These are phyloP conservation scores for Papilio glaucus DNA, from an alignment of 1,140 invertebrate species.

Conservation along the genomic window DNA sequence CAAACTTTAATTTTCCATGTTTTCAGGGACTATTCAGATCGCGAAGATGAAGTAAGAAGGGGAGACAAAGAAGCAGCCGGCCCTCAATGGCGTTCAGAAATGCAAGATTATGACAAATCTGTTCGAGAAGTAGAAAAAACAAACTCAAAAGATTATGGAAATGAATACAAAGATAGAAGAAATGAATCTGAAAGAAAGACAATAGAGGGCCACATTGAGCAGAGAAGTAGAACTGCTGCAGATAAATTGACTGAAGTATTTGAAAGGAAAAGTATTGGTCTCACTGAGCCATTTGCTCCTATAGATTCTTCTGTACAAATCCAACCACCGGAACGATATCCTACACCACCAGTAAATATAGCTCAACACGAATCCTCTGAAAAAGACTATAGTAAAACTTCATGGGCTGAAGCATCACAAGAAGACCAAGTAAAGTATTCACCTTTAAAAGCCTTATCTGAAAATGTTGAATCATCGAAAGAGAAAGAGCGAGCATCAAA, in stretches of 20 bases:
- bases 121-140: slow-evolving; percentile 77
- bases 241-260: slow-evolving; percentile 80
- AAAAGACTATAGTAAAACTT: slow-evolving; percentile 73
- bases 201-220: slow-evolving; percentile 63
- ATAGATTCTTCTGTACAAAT: slow-evolving; percentile 52
- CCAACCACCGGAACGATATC: slow-evolving; percentile 53
- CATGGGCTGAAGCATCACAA: slow-evolving; percentile 74
- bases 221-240: slow-evolving; percentile 70
- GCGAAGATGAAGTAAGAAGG: slow-evolving; percentile 76
- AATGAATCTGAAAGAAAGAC: slow-evolving; percentile 75
- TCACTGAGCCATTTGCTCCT: slow-evolving; percentile 66
- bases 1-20: slow-evolving; percentile 38
- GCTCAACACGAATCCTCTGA: slow-evolving; percentile 65
- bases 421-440: slow-evolving; percentile 60
- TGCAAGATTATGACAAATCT: slow-evolving; percentile 78
- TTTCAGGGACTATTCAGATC: slow-evolving; percentile 78
- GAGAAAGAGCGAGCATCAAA: slow-evolving; percentile 53
- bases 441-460: slow-evolving; percentile 49
- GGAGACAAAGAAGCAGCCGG: slow-evolving; percentile 74
- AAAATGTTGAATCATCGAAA: slow-evolving; percentile 53
- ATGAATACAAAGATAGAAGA: slow-evolving; percentile 72
- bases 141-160: slow-evolving; percentile 77
- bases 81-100: slow-evolving; percentile 78
- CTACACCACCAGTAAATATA: slow-evolving; percentile 58
- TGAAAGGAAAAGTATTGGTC: slow-evolving; percentile 77